phyloP scores from a whole-genome alignment of 2,797 vertebrate species.

The Knipowitschia caucasica region DNA sequence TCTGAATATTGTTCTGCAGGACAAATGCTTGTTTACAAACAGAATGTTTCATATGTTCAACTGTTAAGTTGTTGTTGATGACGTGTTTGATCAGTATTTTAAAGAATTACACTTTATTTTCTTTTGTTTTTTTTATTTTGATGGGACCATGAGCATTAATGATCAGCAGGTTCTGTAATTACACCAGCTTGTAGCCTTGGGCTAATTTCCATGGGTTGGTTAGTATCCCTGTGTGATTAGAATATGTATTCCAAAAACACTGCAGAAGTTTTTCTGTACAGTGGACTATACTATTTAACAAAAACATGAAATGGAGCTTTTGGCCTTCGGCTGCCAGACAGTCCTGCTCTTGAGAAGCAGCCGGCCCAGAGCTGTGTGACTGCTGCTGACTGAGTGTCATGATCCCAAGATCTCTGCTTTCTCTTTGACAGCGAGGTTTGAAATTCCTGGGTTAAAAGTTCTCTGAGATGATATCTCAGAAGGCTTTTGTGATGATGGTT shows the following conservation, averaged over 20 bases:
- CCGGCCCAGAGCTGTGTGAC: conserved; percentile 74
- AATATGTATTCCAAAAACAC: conserved; percentile 36
- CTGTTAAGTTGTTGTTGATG: background rate
- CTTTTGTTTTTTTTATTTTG: background rate
- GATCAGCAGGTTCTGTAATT: too few species aligned
- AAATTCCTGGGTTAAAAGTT: conserved; percentile 80
- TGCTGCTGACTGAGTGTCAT: conserved; percentile 77
- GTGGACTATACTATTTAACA: conserved; percentile 47
- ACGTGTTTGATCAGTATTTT: background rate
- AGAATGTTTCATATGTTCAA: background rate
- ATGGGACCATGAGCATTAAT: too few species aligned
- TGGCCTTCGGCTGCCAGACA: conserved; percentile 68
- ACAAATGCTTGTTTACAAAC: background rate
- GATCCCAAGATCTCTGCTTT: conserved; percentile 76
- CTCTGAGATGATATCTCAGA: conserved; percentile 77
- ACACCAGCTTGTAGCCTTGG: too few species aligned
- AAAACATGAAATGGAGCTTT: conserved; percentile 47
- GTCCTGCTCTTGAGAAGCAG: conserved; percentile 69
- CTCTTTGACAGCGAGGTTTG: conserved; percentile 78
- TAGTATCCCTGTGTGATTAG: too few species aligned
- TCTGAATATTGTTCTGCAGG: conserved; percentile 14
- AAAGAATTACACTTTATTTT: background rate
- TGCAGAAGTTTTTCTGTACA: conserved; percentile 28
- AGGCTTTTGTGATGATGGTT: conserved; percentile 76
- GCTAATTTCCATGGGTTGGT: too few species aligned